Base-by-base conservation (phyloP, 92 coral and sea anemone species). In the Epizoanthus stellaris region DNA sequence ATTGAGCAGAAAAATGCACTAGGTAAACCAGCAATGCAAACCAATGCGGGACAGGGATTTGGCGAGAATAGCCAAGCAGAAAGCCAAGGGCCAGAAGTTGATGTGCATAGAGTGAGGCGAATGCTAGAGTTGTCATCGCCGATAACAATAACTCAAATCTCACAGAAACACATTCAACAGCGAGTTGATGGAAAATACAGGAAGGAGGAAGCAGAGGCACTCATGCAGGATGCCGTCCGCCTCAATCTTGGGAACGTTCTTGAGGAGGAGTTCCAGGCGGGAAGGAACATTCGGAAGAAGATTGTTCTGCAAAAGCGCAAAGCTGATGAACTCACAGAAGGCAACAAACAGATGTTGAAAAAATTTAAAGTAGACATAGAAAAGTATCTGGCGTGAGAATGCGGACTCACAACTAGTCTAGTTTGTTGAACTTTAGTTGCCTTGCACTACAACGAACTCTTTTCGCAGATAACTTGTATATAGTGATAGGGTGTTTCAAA, bases 131-230 rank as follows among this genome's bases (percentile, higher is more conserved):
- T 91, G 40, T 54, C 79, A 14, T 85, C 94, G 12, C 94, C 90
- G 11, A 65, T 91, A 43, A 88, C 90, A 21, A 73, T 80, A 13
- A 88, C 94, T 8, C 72, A 80, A 39, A 88, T 88, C 25, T 68
- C 92, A 10, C 94, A 91, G 61, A 76, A 80, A 52, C 94, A 91
- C 82, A 91, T 88, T 30, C 91, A 90, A 65, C 61, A 76, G 9
- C 9, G 94, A 80, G 92, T 91, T 0, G 90, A 88, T 4, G 82
- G 67, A 63, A 91, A 85, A 36, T 91, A 91, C 87, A 62, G 94
- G 21, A 91, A 89, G 59, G 94, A 91, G 62, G 94, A 91, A 65
- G 94, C 94, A 67, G 81, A 80, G 53, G 90, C 82, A 49, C 75
- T 90, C 16, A 90, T 90, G 93, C 80, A 80, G 67, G 81, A 69